Conservation (phyloP, 2,113 vertebrate species). For the Lutjanus erythropterus region DNA sequence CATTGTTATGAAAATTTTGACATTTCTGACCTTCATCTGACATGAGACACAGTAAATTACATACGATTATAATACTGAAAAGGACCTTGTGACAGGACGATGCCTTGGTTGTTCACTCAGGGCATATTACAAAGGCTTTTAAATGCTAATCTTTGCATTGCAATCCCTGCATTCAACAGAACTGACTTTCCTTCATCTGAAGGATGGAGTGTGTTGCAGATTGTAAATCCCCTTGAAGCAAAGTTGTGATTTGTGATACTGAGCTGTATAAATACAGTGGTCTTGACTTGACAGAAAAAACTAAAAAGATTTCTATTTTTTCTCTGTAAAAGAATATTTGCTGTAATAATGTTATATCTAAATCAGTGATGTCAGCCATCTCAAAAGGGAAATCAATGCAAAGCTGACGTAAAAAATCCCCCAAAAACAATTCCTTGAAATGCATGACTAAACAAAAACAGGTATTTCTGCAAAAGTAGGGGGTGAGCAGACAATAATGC, state of each 20-base stretch:
- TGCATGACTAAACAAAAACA: neutral
- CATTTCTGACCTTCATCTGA: constrained; percentile 48
- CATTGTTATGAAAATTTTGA: constrained; percentile 50
- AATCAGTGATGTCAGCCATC: neutral
- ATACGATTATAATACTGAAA: constrained; percentile 10
- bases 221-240: neutral
- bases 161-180: neutral
- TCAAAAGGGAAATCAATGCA: neutral
- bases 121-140: neutral
- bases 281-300: neutral
- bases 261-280: neutral
- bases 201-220: neutral
- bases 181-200: neutral
- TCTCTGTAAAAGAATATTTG: neutral
- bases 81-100: neutral
- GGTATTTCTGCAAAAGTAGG: neutral
- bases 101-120: constrained; percentile 1
- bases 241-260: neutral
- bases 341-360: neutral
- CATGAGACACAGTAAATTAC: constrained; percentile 27
- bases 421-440: neutral
- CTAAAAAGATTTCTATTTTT: neutral
- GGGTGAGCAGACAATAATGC: neutral
- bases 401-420: neutral
- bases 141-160: neutral